Percentiles rank a stretch among this genome's conserved stretches.
These are phyloP conservation scores for Aporrectodea caliginosa DNA, from an alignment of 1,140 invertebrate genomes.

Conservation along the genomic window DNA sequence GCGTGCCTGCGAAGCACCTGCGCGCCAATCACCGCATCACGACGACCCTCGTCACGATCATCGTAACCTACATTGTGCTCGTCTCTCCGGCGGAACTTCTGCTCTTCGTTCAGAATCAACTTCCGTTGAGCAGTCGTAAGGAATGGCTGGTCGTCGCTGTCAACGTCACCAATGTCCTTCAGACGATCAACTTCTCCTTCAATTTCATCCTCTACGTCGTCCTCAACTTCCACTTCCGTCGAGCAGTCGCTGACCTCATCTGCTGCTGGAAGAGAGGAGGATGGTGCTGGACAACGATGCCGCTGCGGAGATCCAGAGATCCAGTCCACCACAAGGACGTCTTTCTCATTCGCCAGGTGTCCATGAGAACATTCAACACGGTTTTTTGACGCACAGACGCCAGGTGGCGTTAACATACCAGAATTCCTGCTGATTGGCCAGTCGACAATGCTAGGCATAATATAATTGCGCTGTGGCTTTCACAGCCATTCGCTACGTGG, in stretches of 20 bases:
- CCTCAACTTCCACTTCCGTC: conserved; percentile 49
- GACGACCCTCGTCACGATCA: conserved; percentile 11
- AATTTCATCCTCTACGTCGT: conserved; percentile 51
- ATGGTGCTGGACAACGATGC: not conserved
- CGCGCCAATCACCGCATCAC: conserved; percentile 17
- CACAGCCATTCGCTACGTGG: too few species aligned
- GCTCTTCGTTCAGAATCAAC: not conserved
- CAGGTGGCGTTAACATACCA: too few species aligned
- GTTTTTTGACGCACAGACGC: too few species aligned
- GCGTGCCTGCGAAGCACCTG: not conserved
- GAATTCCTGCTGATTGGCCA: too few species aligned
- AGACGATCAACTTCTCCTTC: conserved; percentile 48
- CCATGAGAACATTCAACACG: too few species aligned
- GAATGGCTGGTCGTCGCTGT: conserved; percentile 37
- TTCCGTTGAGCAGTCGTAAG: not conserved
- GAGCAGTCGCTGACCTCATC: conserved; percentile 32
- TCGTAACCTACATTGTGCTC: conserved; percentile 11
- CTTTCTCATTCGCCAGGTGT: too few species aligned
- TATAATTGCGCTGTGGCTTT: too few species aligned
- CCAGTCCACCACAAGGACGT: not conserved
- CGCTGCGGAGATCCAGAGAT: not conserved
- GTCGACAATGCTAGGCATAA: too few species aligned
- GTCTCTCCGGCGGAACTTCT: not conserved
- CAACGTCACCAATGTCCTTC: conserved; percentile 48
- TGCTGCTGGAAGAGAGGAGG: not conserved